Evolutionary conservation across 2,888 invertebrate genomes (phyloP).

Genomic region (Drosophila vallismaia): DNA sequence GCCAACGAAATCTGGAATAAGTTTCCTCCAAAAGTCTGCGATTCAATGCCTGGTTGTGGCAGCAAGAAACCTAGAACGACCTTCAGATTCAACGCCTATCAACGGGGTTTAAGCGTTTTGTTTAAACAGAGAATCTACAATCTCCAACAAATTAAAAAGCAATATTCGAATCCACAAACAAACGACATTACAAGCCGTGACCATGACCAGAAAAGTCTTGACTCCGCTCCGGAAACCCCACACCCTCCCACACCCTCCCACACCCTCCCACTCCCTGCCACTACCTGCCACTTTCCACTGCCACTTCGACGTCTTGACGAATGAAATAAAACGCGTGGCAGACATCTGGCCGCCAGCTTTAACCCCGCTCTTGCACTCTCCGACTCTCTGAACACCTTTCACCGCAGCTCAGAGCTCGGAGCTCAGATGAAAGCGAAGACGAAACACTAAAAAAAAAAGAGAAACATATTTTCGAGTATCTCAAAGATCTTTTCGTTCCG

Average conservation of each 20-base stretch:
- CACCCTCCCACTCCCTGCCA: not conserved
- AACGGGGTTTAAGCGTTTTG: too few relatives aligned
- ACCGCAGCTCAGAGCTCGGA: not conserved
- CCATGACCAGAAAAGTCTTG: slow-evolving; percentile 29
- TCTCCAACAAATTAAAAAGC: too few relatives aligned
- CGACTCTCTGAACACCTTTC: slow-evolving; percentile 12
- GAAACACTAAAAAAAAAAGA: not conserved
- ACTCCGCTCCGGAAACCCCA: not conserved
- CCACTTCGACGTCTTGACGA: slow-evolving; percentile 37
- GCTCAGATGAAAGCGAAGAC: slow-evolving; percentile 32
- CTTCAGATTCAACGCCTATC: too few relatives aligned
- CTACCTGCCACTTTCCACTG: not conserved
- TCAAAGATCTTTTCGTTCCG: slow-evolving; percentile 18
- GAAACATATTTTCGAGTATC: slow-evolving; percentile 6
- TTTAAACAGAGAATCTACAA: too few relatives aligned
- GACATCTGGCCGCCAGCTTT: slow-evolving; percentile 38
- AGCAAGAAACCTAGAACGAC: too few relatives aligned
- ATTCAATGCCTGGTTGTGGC: too few relatives aligned
- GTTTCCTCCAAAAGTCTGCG: too few relatives aligned
- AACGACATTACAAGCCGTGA: slow-evolving; percentile 8
- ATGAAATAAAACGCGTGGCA: slow-evolving; percentile 44
- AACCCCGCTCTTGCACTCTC: slow-evolving; percentile 3
- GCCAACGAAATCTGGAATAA: not conserved
- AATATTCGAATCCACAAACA: not conserved
- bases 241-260: not conserved